Conservation (phyloP, 2,888 invertebrate species). For the Hemistola chrysoprasaria region DNA sequence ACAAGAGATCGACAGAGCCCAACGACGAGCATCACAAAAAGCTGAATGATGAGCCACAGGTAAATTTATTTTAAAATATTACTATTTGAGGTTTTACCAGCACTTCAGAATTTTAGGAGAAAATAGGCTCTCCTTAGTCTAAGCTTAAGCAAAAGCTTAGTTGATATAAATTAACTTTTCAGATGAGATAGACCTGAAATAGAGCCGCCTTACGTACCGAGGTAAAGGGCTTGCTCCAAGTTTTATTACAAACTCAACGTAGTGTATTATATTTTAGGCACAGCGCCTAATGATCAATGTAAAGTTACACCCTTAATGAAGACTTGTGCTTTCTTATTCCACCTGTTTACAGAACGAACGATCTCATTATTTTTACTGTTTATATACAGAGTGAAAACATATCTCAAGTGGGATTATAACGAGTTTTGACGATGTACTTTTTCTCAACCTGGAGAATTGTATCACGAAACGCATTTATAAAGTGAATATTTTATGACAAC, state of each 20-base stretch:
- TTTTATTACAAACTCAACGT: background rate
- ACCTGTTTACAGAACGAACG: conserved; percentile 23
- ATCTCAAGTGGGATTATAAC: conserved; percentile 30
- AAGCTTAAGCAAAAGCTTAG: too few relatives aligned
- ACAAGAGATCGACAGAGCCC: conserved; percentile 91
- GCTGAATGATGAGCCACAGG: conserved; percentile 86
- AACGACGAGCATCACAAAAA: conserved; percentile 90
- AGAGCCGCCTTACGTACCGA: too few relatives aligned
- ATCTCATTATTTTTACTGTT: conserved; percentile 25
- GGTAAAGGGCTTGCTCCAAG: too few relatives aligned
- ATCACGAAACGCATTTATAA: conserved; percentile 45
- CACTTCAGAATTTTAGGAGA: background rate
- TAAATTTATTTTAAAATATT: too few relatives aligned
- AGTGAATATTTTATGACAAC: conserved; percentile 47
- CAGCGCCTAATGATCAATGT: conserved; percentile 26
- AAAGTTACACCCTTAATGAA: conserved; percentile 21
- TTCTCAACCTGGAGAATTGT: conserved; percentile 35
- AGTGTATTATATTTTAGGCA: conserved; percentile 14
- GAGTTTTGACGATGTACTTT: conserved; percentile 33
- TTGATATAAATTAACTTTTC: too few relatives aligned
- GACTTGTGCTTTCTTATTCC: conserved; percentile 21
- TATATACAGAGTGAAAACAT: conserved; percentile 17
- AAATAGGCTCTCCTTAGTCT: background rate
- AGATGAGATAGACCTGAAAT: too few relatives aligned
- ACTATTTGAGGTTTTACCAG: conserved; percentile 1